phyloP scores from a whole-genome alignment of 2,888 invertebrate genomes.

The Drosophila mayaguana region DNA sequence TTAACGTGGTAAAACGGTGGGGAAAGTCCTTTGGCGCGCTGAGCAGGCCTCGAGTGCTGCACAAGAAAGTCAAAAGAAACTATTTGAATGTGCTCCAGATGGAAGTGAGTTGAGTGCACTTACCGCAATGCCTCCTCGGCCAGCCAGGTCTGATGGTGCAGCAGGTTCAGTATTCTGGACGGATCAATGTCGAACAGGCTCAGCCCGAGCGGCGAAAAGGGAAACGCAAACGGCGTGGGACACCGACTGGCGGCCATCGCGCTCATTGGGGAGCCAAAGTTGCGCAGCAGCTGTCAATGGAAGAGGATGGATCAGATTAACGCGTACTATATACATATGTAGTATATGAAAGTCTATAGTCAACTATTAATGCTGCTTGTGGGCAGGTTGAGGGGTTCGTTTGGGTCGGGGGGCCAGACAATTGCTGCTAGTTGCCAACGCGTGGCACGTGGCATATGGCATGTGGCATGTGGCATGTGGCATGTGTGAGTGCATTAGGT shows the following conservation, averaged over 20 bases:
- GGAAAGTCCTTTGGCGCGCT: constrained; percentile 83
- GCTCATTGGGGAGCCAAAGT: constrained; percentile 73
- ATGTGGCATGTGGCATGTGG: not conserved
- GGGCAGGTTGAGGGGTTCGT: not conserved
- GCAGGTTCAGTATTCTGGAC: constrained; percentile 86
- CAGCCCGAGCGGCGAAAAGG: constrained; percentile 86
- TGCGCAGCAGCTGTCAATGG: constrained; percentile 71
- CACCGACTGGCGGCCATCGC: constrained; percentile 77
- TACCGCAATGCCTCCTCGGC: constrained; percentile 85
- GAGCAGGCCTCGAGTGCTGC: constrained; percentile 83
- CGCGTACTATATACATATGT: not conserved
- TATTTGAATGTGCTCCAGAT: not conserved
- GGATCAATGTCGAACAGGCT: constrained; percentile 86
- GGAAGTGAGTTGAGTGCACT: constrained; percentile 18
- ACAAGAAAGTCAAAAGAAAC: not conserved
- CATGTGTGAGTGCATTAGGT: not conserved
- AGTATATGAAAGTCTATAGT: not conserved
- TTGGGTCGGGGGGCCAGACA: constrained; percentile 15
- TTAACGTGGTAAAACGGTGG: constrained; percentile 83
- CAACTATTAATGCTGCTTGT: constrained; percentile 1
- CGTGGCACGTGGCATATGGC: no score
- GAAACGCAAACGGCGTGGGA: constrained; percentile 87
- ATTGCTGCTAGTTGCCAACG: constrained; percentile 6
- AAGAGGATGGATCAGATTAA: not conserved
- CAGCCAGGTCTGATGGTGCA: constrained; percentile 86